Conservation (phyloP, 2,888 invertebrate species). For the Subacronicta megacephala region DNA sequence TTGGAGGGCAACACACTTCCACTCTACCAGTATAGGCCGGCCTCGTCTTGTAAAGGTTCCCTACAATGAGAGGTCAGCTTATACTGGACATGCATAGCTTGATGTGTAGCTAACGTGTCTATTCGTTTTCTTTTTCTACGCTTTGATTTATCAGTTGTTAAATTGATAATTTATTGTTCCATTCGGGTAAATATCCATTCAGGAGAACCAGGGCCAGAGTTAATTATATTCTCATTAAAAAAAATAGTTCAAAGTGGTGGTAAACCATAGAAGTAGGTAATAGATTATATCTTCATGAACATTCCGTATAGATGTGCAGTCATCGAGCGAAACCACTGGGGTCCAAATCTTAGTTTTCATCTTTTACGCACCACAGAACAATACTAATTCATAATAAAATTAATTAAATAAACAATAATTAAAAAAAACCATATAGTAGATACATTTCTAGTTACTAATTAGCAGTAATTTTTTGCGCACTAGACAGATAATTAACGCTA, state of each 20-base stretch:
- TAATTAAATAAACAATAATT: conserved; percentile 13
- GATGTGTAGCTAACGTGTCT: no score
- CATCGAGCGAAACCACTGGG: conserved; percentile 19
- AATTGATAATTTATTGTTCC: neutral
- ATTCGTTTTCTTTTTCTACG: no score
- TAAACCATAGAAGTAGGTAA: neutral
- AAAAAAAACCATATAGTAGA: neutral
- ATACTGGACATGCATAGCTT: no score
- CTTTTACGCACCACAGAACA: conserved; percentile 26
- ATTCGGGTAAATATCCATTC: neutral
- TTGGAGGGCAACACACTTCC: no score
- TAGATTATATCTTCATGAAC: conserved; percentile 23
- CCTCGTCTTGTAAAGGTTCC: no score
- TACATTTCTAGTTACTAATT: conserved; percentile 19
- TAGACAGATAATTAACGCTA: conserved; percentile 9
- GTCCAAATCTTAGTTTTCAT: conserved; percentile 31
- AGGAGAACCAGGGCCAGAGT: neutral
- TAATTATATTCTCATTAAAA: neutral
- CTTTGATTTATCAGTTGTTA: no score
- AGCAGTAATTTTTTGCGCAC: conserved; percentile 11
- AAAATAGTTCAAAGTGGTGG: neutral
- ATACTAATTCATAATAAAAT: conserved; percentile 29
- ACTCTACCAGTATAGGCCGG: no score
- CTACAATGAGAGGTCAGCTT: no score
- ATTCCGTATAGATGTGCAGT: conserved; percentile 4